These are phyloP conservation scores for Thalassaphorura encarpata DNA, from an alignment of 1,140 invertebrate species.

Conservation along the genomic window DNA sequence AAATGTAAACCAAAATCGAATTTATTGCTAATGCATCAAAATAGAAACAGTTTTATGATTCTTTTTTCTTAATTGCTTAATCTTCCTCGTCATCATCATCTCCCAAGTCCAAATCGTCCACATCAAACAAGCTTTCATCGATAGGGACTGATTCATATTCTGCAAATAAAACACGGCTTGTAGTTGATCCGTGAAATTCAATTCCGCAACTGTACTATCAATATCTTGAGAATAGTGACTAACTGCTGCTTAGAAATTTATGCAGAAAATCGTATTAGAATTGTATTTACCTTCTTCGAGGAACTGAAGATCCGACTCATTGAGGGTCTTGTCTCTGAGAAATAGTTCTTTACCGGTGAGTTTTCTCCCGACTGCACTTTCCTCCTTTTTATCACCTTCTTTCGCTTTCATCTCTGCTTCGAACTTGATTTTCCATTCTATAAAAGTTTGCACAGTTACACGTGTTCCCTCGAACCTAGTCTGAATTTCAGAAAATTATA, in stretches of 20 bases:
- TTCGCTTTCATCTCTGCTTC: slow-evolving; percentile 75
- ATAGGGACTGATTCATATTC: too few relatives aligned
- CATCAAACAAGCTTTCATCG: slow-evolving; percentile 88
- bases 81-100: slow-evolving; percentile 47
- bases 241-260: too few relatives aligned
- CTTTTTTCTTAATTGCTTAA: too few relatives aligned
- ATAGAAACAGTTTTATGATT: too few relatives aligned
- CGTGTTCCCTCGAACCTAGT: slow-evolving; percentile 91
- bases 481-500: slow-evolving; percentile 42
- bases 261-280: too few relatives aligned
- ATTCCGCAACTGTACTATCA: too few relatives aligned
- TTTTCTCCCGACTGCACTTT: slow-evolving; percentile 47
- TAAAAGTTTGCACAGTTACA: slow-evolving; percentile 91
- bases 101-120: slow-evolving; percentile 77
- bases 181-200: background rate
- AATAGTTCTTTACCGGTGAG: slow-evolving; percentile 78
- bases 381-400: slow-evolving; percentile 54
- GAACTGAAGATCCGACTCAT: slow-evolving; percentile 91
- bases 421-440: slow-evolving; percentile 88
- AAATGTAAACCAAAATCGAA: too few relatives aligned
- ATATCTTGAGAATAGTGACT: too few relatives aligned
- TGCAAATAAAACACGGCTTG: too few relatives aligned
- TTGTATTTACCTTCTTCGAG: background rate
- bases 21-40: too few relatives aligned
- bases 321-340: slow-evolving; percentile 77